Evolutionary conservation across 2,888 invertebrate genomes (phyloP), one percentile per base, ranked within the genome.

Genomic region (Dysmachus trigonus): DNA sequence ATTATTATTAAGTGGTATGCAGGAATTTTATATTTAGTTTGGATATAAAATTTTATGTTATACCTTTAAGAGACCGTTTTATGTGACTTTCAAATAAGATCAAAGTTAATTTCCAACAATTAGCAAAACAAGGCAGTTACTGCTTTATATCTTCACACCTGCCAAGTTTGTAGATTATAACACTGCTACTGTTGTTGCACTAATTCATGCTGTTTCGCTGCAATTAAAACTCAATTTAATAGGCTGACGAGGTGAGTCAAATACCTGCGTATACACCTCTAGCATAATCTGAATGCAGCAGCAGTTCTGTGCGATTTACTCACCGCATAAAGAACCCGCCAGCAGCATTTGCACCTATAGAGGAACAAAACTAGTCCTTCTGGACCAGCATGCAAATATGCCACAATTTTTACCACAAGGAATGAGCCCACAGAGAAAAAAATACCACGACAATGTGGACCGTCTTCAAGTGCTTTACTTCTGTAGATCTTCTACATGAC

Each of bases 381-480:
- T 33, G 73, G 73, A 73, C 73, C 31, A 35, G 73, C 73, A 73
- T 73, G 73, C 73, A 73, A 73, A 73, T 73, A 35, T 73, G 73
- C 73, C 73, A 76, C 76, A 76, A 76, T 33, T 76, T n/a, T 38
- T 76, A 41, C 76, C 76, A 35, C 33, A 76, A 33, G 10, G 76
- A 76, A 81, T 81, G 47, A 53, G 27, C 10, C n/a, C 41, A 79
- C 41, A 47, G 15, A 31, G 38, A 35, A 10, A 62, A 62, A 62
- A 62, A n/a, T 30, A 7, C 51, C 81, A 53, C 30, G 81, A 81
- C 47, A 53, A 30, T 81, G 81, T 47, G 47, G 38, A 81, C 81
- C 81, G 81, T 47, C 81, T 53, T 81, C 30, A 38, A 47, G 47
- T 81, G 81, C 30, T 53, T 47, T 81, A 81, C 81, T 81, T 81